Percentiles rank a stretch among this genome's conserved stretches.
phyloP scores from a whole-genome alignment of 2,888 invertebrate species.

The Pollenia griseotomentosa region DNA sequence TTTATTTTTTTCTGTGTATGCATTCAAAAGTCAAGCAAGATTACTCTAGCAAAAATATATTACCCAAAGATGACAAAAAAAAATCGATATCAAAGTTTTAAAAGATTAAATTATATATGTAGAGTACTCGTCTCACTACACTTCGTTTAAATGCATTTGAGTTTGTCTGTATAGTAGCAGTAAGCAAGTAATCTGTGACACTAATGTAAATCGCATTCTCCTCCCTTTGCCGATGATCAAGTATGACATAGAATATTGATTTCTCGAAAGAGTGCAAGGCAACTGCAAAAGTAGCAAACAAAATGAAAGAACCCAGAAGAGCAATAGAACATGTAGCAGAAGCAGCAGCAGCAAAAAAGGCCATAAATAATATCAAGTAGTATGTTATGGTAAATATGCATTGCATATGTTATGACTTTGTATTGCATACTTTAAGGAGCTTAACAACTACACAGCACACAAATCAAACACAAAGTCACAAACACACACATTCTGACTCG shows the following conservation, averaged over 20 bases:
- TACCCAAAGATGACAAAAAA: background rate
- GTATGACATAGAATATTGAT: slow-evolving; percentile 53
- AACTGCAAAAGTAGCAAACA: slow-evolving; percentile 28
- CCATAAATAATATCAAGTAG: slow-evolving; percentile 57
- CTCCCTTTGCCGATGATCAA: slow-evolving; percentile 4
- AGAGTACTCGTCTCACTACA: slow-evolving; percentile 10
- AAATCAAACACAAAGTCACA: slow-evolving; percentile 17
- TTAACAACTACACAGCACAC: slow-evolving; percentile 53
- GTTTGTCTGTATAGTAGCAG: background rate
- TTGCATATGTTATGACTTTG: slow-evolving; percentile 63
- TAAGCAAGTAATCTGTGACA: slow-evolving; percentile 42
- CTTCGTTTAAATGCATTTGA: slow-evolving; percentile 21
- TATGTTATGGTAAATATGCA: slow-evolving; percentile 44
- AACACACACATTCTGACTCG: background rate
- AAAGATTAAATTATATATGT: slow-evolving; percentile 48
- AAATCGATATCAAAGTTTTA: slow-evolving; percentile 73
- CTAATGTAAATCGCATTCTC: slow-evolving; percentile 20
- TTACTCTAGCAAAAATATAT: background rate
- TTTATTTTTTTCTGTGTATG: too few species aligned
- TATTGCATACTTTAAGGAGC: slow-evolving; percentile 69
- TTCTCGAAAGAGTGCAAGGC: background rate
- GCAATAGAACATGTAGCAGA: background rate
- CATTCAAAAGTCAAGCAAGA: background rate
- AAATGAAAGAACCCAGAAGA: slow-evolving; percentile 2
- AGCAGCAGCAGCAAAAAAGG: background rate